Conservation (phyloP, 2,113 vertebrate species). For the Sula dactylatra region DNA sequence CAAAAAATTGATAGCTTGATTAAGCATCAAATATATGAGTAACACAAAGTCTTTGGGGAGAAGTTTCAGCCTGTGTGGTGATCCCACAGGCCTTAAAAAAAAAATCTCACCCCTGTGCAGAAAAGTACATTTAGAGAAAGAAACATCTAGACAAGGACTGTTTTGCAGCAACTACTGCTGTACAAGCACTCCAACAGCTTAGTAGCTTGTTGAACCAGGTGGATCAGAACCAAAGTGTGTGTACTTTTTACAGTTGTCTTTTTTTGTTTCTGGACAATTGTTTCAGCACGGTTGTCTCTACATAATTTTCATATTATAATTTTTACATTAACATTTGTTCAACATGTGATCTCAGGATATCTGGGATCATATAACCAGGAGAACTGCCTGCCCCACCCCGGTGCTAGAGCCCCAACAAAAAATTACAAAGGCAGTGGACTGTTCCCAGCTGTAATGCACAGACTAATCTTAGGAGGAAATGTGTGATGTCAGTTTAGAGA, state of each 20-base stretch:
- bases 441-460: background rate
- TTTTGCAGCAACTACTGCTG: accelerated
- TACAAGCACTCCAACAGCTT: background rate
- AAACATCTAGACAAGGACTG: background rate
- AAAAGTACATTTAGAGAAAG: background rate
- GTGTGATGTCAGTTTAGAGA: background rate
- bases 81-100: background rate
- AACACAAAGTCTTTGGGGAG: background rate
- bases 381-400: background rate
- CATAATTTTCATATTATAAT: background rate
- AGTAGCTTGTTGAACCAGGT: background rate
- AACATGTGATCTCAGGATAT: background rate
- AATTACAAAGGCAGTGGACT: background rate
- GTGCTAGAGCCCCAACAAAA: background rate
- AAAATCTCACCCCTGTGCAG: background rate
- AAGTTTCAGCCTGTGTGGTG: background rate
- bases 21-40: background rate
- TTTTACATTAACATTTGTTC: background rate
- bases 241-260: background rate
- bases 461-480: background rate
- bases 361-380: background rate
- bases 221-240: background rate
- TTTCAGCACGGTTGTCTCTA: background rate
- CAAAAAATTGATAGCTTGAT: background rate
- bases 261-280: background rate